Evolutionary conservation across 2,888 invertebrate species (phyloP), one percentile per base, ranked within the genome.

Genomic region (Tanytarsus gracilentus): DNA sequence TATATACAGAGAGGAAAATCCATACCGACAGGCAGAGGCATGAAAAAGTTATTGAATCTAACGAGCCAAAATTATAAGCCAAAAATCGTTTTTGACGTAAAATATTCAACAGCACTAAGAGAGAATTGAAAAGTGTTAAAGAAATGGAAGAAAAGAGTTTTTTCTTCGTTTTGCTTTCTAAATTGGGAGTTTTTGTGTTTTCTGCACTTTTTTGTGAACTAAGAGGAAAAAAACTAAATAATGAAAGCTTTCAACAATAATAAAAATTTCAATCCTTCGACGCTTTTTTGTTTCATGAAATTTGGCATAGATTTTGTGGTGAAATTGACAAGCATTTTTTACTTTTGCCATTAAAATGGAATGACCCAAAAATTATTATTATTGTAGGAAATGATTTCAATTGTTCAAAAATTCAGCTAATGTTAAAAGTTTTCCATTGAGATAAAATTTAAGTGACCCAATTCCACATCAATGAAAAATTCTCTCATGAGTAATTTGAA

Each of bases 181-280:
- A n/a, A n/a, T n/a, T n/a, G n/a, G n/a, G n/a, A n/a, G n/a, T 30
- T 30, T 18, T 18, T 9, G 21, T 21, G 16, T 44, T n/a, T 4
- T 44, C 2, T 44, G 44, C 16, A 16, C 16, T 16, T 16, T 44
- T 44, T 44, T 7, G 44, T 11, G 44, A 7, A 44, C 11, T 18
- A 44, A n/a, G 11, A 11, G 16, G 21, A 44, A 44, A 18, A 9
- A 16, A 44, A 4, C 18, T 16, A 49, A 49, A 49, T 49, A 49
- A 49, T 49, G 21, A 49, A 49, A 49, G 26, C 49, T 49, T 49
- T 44, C 44, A 44, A 44, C 44, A 21, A 44, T 44, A 44, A 44
- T 23, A 44, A 40, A 7, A 40, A 11, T 4, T 7, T 4, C 4
- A 2, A 3, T 44, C 1, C 11, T 44, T 21, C 11, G 9, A 18